Conservation (phyloP, 2,113 vertebrate genomes). For the Crotalus viridis region DNA sequence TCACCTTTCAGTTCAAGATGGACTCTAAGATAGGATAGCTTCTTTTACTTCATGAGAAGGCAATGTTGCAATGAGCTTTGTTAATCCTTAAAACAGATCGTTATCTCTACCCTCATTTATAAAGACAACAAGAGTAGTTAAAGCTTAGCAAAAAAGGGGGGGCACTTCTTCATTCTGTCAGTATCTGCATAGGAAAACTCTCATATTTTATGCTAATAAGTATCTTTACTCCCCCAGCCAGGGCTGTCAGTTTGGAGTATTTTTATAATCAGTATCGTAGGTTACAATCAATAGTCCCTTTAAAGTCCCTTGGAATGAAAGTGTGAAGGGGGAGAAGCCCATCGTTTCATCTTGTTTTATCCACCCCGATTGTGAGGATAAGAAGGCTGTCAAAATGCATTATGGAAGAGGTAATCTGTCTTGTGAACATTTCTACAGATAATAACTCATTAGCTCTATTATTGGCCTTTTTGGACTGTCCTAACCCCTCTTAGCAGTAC, state of each 20-base stretch:
- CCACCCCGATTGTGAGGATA: background rate
- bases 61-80: background rate
- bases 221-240: background rate
- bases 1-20: background rate
- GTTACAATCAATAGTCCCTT: constrained; percentile 13
- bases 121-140: background rate
- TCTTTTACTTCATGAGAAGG: background rate
- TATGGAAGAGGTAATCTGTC: background rate
- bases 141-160: background rate
- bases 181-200: background rate
- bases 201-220: constrained; percentile 12
- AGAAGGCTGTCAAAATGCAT: constrained; percentile 2
- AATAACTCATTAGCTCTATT: background rate
- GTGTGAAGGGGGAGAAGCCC: background rate
- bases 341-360: constrained; percentile 7
- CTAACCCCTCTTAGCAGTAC: background rate
- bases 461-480: background rate
- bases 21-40: background rate
- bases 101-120: background rate
- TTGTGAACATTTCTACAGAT: background rate
- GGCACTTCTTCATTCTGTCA: constrained; percentile 13
- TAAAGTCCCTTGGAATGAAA: background rate
- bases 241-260: constrained; percentile 12
- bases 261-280: background rate
- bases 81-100: background rate